Conservation (phyloP, 1,140 invertebrate genomes). For the Elymnias hypermnestra region DNA sequence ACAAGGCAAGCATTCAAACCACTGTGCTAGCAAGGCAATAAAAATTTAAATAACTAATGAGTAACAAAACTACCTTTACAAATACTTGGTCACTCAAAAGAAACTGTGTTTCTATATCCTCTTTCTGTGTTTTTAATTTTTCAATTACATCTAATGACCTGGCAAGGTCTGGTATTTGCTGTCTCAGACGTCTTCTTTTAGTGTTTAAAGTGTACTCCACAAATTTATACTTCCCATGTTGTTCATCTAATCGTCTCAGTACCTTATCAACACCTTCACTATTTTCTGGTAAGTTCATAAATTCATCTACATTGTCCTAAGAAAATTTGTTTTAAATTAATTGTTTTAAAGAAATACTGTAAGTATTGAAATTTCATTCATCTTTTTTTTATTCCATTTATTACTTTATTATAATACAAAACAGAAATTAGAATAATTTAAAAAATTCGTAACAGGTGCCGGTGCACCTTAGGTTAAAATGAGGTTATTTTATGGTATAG, state of each 20-base stretch:
- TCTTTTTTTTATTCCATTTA: no score
- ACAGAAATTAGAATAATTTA: no score
- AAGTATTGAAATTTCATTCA: no score
- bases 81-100: conserved; percentile 97
- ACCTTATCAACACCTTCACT: conserved; percentile 88
- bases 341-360: no score
- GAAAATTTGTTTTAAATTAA: conserved; percentile 19
- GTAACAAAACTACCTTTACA: conserved; percentile 88
- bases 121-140: conserved; percentile 88
- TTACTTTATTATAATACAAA: background rate
- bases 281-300: conserved; percentile 90
- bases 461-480: conserved; percentile 1
- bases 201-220: conserved; percentile 94
- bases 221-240: conserved; percentile 97
- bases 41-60: no score
- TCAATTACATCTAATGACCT: conserved; percentile 95
- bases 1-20: no score
- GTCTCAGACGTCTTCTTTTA: conserved; percentile 89
- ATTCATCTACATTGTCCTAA: conserved; percentile 97
- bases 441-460: no score
- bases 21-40: no score
- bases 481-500: background rate
- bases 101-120: conserved; percentile 91
- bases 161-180: conserved; percentile 95
- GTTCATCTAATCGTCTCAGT: conserved; percentile 90